These are phyloP conservation scores for Enteromius paludinosus DNA, from an alignment of 2,797 vertebrate genomes.

Conservation along the genomic window DNA sequence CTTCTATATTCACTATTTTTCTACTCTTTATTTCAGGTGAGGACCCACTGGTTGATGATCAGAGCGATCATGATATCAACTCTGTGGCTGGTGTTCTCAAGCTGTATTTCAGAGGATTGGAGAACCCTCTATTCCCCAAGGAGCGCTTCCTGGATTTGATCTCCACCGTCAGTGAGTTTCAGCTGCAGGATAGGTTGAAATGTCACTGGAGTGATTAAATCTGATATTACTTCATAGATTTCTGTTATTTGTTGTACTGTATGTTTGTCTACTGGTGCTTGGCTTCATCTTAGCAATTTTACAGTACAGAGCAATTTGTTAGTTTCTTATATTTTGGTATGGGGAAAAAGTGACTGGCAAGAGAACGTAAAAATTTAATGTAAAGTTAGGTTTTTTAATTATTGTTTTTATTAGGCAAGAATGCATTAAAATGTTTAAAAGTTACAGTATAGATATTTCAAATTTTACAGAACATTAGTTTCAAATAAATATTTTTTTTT, in stretches of 20 bases:
- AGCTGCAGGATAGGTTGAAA: neutral
- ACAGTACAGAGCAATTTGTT: neutral
- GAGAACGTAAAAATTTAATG: neutral
- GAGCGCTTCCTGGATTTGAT: slow-evolving; percentile 98
- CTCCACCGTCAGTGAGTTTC: slow-evolving; percentile 93
- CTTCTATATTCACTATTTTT: neutral
- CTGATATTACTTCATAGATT: slow-evolving; percentile 1
- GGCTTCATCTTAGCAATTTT: neutral
- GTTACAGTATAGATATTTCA: neutral
- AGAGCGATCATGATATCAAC: slow-evolving; percentile 95
- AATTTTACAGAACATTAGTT: neutral
- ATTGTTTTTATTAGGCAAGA: neutral
- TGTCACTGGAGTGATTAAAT: neutral
- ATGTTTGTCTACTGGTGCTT: neutral
- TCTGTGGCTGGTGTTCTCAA: slow-evolving; percentile 97
- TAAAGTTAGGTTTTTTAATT: neutral
- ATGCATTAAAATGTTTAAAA: neutral
- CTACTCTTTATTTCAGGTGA: slow-evolving; percentile 81
- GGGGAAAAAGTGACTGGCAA: neutral
- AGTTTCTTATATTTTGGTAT: neutral
- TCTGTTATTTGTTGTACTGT: slow-evolving; percentile 1
- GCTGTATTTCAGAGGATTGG: slow-evolving; percentile 97
- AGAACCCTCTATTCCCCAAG: slow-evolving; percentile 97
- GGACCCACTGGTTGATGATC: slow-evolving; percentile 94
- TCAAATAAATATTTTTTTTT: neutral